These are phyloP conservation scores for Dione juno DNA, from an alignment of 2,888 invertebrate genomes.

Conservation along the genomic window DNA sequence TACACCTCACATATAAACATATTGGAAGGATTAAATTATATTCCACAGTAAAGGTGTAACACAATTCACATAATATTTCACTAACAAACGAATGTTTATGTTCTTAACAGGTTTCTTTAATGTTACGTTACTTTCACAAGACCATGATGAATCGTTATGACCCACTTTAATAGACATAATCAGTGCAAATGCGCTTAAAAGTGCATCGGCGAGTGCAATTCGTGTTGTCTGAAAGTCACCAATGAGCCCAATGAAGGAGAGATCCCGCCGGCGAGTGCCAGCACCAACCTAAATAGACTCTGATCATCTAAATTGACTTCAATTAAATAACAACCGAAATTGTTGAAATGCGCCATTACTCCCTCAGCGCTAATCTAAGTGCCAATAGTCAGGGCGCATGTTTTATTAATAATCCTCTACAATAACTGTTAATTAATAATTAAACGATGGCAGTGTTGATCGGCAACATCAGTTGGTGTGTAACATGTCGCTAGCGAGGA, in stretches of 20 bases:
- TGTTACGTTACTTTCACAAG: conserved; percentile 8
- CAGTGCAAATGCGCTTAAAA: conserved; percentile 73
- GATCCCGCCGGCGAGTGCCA: conserved; percentile 82
- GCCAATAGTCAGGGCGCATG: conserved; percentile 83
- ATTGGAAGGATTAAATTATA: background rate
- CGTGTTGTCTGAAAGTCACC: conserved; percentile 84
- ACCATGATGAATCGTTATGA: conserved; percentile 50
- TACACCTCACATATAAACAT: background rate
- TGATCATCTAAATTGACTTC: conserved; percentile 85
- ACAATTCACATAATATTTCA: conserved; percentile 9
- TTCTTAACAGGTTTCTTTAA: background rate
- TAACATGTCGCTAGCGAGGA: conserved; percentile 48
- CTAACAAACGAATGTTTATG: conserved; percentile 1
- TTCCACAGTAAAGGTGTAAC: background rate
- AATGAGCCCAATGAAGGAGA: conserved; percentile 84
- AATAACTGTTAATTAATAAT: conserved; percentile 81
- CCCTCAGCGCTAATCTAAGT: conserved; percentile 83
- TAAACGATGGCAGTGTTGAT: conserved; percentile 69
- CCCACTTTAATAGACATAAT: conserved; percentile 53
- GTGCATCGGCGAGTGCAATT: conserved; percentile 83
- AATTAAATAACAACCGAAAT: conserved; percentile 85
- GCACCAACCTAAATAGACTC: conserved; percentile 84
- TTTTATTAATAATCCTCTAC: conserved; percentile 80
- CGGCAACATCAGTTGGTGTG: conserved; percentile 65
- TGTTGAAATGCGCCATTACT: conserved; percentile 84